phyloP scores from a whole-genome alignment of 2,888 invertebrate genomes.

The Dryobotodes eremita region DNA sequence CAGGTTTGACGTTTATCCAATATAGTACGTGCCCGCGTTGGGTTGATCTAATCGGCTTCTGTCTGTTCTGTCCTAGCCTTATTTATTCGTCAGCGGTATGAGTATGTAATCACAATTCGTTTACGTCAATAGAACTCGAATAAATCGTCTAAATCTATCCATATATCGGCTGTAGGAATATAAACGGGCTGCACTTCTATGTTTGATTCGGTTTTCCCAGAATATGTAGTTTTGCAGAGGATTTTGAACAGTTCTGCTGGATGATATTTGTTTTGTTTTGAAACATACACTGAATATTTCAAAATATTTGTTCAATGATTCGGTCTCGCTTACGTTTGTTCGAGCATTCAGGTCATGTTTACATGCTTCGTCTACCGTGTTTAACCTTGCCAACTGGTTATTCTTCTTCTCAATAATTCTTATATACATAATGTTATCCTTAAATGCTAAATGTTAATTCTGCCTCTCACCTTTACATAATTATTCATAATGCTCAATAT shows the following conservation, averaged over 20 bases:
- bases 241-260: slow-evolving; percentile 14
- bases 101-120: slow-evolving; percentile 73
- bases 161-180: slow-evolving; percentile 28
- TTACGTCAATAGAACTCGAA: slow-evolving; percentile 55
- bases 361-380: background rate
- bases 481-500: background rate
- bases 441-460: background rate
- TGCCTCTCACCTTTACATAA: background rate
- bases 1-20: slow-evolving; percentile 89
- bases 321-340: background rate
- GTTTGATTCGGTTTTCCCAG: slow-evolving; percentile 14
- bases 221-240: slow-evolving; percentile 10
- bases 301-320: slow-evolving; percentile 10
- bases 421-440: background rate
- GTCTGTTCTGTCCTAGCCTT: slow-evolving; percentile 70
- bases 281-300: slow-evolving; percentile 13
- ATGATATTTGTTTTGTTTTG: slow-evolving; percentile 20
- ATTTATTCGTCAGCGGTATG: slow-evolving; percentile 74
- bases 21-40: slow-evolving; percentile 84
- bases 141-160: slow-evolving; percentile 45
- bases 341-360: background rate
- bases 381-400: background rate
- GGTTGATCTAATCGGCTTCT: slow-evolving; percentile 82
- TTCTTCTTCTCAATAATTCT: background rate
- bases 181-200: slow-evolving; percentile 23